phyloP scores from a whole-genome alignment of 2,888 invertebrate genomes.

The Eilema sororculum region DNA sequence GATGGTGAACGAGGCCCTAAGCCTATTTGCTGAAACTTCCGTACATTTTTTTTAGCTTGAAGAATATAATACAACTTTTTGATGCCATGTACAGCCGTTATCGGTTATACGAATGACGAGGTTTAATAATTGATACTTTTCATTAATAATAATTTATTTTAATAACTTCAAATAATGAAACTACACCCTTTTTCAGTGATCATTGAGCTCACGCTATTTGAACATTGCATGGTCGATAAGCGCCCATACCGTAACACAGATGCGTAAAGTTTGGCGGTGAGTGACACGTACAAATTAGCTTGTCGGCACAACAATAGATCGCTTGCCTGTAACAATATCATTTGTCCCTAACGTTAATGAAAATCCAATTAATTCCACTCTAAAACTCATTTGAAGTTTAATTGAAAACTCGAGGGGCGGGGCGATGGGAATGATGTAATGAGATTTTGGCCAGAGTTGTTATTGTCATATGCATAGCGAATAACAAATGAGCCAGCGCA shows the following conservation, averaged over 20 bases:
- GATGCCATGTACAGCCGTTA: too few species aligned
- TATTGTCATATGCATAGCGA: conserved; percentile 82
- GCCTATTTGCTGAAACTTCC: too few species aligned
- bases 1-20: too few species aligned
- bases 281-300: conserved; percentile 82
- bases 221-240: conserved; percentile 26
- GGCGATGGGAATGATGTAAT: conserved; percentile 82
- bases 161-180: background rate
- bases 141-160: background rate
- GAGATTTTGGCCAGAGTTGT: conserved; percentile 79
- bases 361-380: conserved; percentile 85
- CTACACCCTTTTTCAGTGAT: background rate
- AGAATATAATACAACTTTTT: too few species aligned
- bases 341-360: conserved; percentile 85
- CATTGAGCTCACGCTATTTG: conserved; percentile 16
- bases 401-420: conserved; percentile 82
- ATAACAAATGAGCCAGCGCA: conserved; percentile 74
- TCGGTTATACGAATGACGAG: too few species aligned
- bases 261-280: conserved; percentile 70
- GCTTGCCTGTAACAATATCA: conserved; percentile 82
- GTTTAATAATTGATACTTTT: too few species aligned
- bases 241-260: conserved; percentile 48
- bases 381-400: conserved; percentile 86
- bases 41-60: too few species aligned
- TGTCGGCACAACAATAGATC: conserved; percentile 75